Evolutionary conservation across 2,888 invertebrate species (phyloP).

Genomic region (Nebria salina): DNA sequence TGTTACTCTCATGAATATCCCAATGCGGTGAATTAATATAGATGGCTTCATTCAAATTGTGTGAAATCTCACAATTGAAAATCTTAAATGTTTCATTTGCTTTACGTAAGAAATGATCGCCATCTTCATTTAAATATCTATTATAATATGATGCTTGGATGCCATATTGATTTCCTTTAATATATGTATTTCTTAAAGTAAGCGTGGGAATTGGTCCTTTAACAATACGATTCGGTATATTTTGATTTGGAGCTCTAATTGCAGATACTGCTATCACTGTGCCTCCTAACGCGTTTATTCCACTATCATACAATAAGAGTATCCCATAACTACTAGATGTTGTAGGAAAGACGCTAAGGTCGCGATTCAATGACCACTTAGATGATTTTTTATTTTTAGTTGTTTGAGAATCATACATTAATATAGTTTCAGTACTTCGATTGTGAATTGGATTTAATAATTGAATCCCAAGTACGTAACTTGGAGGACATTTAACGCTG

Average conservation of each 20-base stretch:
- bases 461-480: constrained; percentile 88
- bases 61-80: constrained; percentile 81
- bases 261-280: constrained; percentile 82
- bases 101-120: constrained; percentile 86
- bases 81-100: constrained; percentile 88
- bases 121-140: constrained; percentile 84
- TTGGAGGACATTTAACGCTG: constrained; percentile 77
- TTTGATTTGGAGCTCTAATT: constrained; percentile 77
- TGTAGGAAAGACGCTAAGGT: constrained; percentile 89
- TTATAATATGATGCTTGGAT: constrained; percentile 88
- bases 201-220: constrained; percentile 84
- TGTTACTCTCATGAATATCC: constrained; percentile 85
- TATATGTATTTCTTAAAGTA: constrained; percentile 75
- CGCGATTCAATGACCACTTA: constrained; percentile 82
- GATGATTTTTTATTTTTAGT: constrained; percentile 71
- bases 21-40: constrained; percentile 85
- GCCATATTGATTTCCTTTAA: constrained; percentile 83
- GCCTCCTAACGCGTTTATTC: constrained; percentile 80
- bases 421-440: constrained; percentile 84
- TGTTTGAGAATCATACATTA: constrained; percentile 79
- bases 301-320: constrained; percentile 82
- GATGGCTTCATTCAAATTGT: constrained; percentile 83
- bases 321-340: constrained; percentile 86
- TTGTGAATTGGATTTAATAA: constrained; percentile 90
- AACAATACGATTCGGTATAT: constrained; percentile 76